phyloP scores from a whole-genome alignment of 2,113 vertebrate genomes.

The Rhabdomys dilectus region DNA sequence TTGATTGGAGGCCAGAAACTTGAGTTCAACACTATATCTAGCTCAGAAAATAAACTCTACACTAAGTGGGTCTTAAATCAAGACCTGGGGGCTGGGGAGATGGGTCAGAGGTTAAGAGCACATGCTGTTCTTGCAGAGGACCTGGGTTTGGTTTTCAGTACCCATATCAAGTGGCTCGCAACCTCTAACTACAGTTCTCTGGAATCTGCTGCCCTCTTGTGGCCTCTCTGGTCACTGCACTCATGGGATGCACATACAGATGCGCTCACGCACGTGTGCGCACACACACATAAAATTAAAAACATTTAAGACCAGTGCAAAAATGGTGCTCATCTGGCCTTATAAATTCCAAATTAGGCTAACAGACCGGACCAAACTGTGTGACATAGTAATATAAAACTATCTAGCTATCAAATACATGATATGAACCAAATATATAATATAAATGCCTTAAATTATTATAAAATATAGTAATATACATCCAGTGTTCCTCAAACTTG shows the following conservation, averaged over 20 bases:
- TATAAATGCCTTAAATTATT: not conserved
- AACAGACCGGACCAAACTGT: not conserved
- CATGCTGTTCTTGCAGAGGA: not conserved
- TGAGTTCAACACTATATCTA: not conserved
- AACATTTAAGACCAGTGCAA: not conserved
- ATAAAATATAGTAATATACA: not conserved
- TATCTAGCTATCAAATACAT: not conserved
- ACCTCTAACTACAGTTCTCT: not conserved
- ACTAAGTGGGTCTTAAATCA: not conserved
- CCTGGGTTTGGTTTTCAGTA: not conserved
- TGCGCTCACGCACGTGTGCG: no score
- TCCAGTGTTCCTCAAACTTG: not conserved
- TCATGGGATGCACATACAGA: not conserved
- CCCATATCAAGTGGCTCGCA: not conserved
- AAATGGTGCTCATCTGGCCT: not conserved
- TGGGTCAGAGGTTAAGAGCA: not conserved
- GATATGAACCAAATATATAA: no score
- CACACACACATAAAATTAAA: not conserved
- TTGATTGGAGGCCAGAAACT: not conserved
- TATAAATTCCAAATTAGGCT: constrained; percentile 7
- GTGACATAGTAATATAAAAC: not conserved
- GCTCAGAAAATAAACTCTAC: not conserved
- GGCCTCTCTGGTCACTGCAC: not conserved
- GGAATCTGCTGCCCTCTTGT: not conserved
- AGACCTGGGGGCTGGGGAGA: not conserved